Evolutionary conservation across 2,113 vertebrate species (phyloP).

Genomic region (Willisornis vidua): DNA sequence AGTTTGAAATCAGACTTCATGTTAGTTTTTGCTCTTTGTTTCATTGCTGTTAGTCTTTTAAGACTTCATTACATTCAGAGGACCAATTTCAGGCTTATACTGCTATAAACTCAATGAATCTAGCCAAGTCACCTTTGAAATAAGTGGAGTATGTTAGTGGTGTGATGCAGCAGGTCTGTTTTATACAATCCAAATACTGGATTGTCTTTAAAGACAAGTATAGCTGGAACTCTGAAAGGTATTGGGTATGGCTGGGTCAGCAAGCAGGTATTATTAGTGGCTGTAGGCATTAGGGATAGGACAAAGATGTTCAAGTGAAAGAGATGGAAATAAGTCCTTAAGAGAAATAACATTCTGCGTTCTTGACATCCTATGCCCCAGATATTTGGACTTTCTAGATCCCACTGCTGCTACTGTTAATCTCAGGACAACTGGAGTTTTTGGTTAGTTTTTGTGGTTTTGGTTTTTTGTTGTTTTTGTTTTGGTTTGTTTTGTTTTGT

Average conservation of each 20-base stretch:
- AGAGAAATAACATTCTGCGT: not conserved
- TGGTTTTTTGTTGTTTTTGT: not conserved
- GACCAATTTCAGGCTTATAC: not conserved
- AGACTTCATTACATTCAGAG: not conserved
- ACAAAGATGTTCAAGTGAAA: not conserved
- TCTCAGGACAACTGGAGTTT: not conserved
- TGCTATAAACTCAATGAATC: not conserved
- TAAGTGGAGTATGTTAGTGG: not conserved
- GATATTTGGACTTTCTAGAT: not conserved
- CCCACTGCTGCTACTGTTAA: not conserved
- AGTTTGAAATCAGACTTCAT: not conserved
- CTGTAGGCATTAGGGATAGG: not conserved
- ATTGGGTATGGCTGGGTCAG: not conserved
- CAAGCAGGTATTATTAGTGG: not conserved
- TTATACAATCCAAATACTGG: not conserved
- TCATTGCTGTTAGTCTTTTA: not conserved
- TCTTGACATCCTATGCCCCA: not conserved
- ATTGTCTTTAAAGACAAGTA: not conserved
- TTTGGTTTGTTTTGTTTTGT: not conserved
- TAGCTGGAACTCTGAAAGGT: not conserved
- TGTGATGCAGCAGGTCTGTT: not conserved
- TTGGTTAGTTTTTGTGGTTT: too few relatives aligned
- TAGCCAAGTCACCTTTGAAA: not conserved
- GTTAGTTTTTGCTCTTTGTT: not conserved
- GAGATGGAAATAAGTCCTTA: not conserved